phyloP scores from a whole-genome alignment of 2,113 vertebrate genomes.

The Cynopterus brachyotis region DNA sequence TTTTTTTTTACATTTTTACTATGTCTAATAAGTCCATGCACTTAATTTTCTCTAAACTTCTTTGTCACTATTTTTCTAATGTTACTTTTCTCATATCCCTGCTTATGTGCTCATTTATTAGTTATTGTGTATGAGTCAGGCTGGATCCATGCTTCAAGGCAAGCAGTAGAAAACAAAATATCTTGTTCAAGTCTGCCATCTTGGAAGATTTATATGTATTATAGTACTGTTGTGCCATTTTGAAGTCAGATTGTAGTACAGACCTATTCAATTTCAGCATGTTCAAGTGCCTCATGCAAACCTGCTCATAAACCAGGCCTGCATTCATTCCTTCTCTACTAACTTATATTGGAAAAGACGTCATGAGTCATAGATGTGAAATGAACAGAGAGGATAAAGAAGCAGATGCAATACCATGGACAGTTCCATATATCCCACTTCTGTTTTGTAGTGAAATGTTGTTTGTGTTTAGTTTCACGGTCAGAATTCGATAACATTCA shows the following conservation, averaged over 20 bases:
- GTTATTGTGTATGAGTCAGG: background rate
- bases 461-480: background rate
- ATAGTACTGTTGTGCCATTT: background rate
- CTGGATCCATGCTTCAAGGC: background rate
- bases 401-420: background rate
- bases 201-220: background rate
- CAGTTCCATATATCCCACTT: background rate
- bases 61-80: background rate
- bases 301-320: background rate
- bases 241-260: background rate
- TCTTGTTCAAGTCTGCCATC: background rate
- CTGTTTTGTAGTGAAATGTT: background rate
- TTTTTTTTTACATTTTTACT: background rate
- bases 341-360: background rate
- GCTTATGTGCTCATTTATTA: background rate
- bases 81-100: background rate
- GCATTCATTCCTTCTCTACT: background rate
- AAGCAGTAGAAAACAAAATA: background rate
- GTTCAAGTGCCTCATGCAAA: background rate
- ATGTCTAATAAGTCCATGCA: background rate
- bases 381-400: background rate
- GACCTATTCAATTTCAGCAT: background rate
- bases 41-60: background rate
- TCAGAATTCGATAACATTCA: background rate
- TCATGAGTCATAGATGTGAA: background rate